phyloP scores from a whole-genome alignment of 2,888 invertebrate genomes.

The Cloeon dipterum region DNA sequence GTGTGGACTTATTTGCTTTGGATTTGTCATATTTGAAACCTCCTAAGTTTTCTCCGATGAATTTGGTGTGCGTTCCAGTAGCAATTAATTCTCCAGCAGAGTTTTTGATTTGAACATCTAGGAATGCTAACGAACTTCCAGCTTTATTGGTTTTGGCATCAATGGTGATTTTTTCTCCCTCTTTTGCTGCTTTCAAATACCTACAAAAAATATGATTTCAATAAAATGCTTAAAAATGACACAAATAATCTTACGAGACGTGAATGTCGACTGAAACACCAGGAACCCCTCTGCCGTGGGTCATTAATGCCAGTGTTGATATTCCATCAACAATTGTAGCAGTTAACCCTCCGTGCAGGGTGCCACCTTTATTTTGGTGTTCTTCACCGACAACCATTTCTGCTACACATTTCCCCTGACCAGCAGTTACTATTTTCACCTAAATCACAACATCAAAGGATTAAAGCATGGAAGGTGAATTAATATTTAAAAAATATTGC shows the following conservation, averaged over 20 bases:
- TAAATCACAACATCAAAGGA: slow-evolving; percentile 9
- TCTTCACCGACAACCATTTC: slow-evolving; percentile 50
- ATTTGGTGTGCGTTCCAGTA: slow-evolving; percentile 69
- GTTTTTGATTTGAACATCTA: slow-evolving; percentile 54
- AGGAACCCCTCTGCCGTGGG: slow-evolving; percentile 29
- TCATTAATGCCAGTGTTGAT: slow-evolving; percentile 56
- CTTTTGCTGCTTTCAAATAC: slow-evolving; percentile 48
- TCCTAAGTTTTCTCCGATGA: too few relatives aligned
- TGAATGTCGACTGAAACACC: slow-evolving; percentile 69
- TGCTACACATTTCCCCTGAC: slow-evolving; percentile 47
- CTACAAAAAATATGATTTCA: slow-evolving; percentile 25
- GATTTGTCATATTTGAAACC: too few relatives aligned
- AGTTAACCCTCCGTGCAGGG: slow-evolving; percentile 68
- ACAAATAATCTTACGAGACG: slow-evolving; percentile 33
- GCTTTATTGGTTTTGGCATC: slow-evolving; percentile 52
- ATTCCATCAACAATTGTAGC: slow-evolving; percentile 54
- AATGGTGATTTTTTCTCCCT: slow-evolving; percentile 56
- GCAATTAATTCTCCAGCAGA: slow-evolving; percentile 53
- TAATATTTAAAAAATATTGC: neutral
- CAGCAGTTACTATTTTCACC: slow-evolving; percentile 27
- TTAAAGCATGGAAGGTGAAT: slow-evolving; percentile 4
- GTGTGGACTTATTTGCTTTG: too few relatives aligned
- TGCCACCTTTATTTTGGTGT: slow-evolving; percentile 48
- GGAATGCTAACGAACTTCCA: slow-evolving; percentile 60
- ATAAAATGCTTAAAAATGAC: neutral